Evolutionary conservation across 2,888 invertebrate species (phyloP).

Genomic region (Thysanoteuthis rhombus): DNA sequence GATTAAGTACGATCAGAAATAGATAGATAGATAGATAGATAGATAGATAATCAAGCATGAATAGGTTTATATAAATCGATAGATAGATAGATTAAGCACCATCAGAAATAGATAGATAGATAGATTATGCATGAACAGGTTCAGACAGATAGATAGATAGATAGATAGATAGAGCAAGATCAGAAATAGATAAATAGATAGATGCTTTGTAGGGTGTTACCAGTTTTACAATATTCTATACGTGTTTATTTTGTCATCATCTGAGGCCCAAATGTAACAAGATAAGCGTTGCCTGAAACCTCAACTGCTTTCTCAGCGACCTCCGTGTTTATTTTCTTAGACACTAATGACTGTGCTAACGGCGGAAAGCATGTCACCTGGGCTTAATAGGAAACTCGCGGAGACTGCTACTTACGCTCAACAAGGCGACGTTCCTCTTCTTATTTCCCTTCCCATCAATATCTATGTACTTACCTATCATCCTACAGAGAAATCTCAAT

Average conservation of each 20-base stretch:
- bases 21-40: not conserved
- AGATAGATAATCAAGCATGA: not conserved
- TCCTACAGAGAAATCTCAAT: not conserved
- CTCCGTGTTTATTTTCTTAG: not conserved
- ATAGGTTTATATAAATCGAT: not conserved
- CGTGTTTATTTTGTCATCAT: not conserved
- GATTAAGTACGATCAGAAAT: not conserved
- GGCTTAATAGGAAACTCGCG: not conserved
- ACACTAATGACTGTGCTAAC: not conserved
- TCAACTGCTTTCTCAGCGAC: not conserved
- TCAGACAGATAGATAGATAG: too few relatives aligned
- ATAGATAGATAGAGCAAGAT: not conserved
- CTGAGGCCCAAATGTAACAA: not conserved
- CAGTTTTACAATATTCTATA: not conserved
- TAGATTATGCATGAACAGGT: not conserved
- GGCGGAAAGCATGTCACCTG: not conserved
- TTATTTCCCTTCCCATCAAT: not conserved
- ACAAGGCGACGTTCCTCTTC: not conserved
- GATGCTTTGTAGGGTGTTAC: not conserved
- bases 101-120: not conserved
- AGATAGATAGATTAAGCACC: not conserved
- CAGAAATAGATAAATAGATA: not conserved
- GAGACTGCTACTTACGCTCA: not conserved
- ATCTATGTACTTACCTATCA: not conserved
- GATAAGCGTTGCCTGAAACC: not conserved